Base-by-base conservation (phyloP, 2,797 vertebrate species). In the Potorous gilbertii region DNA sequence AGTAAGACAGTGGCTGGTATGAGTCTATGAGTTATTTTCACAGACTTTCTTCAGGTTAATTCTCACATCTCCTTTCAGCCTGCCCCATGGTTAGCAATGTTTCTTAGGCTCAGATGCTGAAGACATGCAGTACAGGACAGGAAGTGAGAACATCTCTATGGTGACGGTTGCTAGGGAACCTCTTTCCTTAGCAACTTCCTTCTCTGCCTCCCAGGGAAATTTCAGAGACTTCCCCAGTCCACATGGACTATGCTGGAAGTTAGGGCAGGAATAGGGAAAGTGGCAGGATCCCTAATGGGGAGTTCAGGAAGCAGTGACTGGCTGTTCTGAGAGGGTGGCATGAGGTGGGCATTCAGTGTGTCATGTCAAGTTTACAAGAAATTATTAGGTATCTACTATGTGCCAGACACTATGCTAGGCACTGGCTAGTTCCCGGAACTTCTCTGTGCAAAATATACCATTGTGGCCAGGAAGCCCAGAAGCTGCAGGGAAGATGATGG, bases 81-180 rank as follows among this genome's bases (percentile, higher is more conserved):
- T 93, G 34, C 87, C 10, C 1, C 57, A 59, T 55, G 56, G 40
- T 50, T 0, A 6, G 11, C 92, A 62, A 34, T 55, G 14, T 50
- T 91, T 16, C 74, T 92, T 90, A 56, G 21, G 50, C 21, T 92
- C 34, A 54, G 50, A 31, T 93, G 4, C 50, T 50, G 14, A 40
- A 87, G 52, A 93, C 93, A 92, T 56, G n/a, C 93, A 95, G 94
- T 90, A 62, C 94, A 91, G 50, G 56, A 93, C 40, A 54, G 89
- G 55, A 96, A 95, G 81, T 56, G 34, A 94, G 89, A 96, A 93
- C 66, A 94, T 96, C 96, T 93, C 98, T 97, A 97, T 97, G 94
- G 97, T 97, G 98, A 96, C 94, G 54, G 94, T 97, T 98, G 97
- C 96, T 96, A 97, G 97, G 97, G 97, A 97, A 98, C 98, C 96